Base-by-base conservation (phyloP, 2,888 invertebrate genomes). In the Ophonus ardosiacus region DNA sequence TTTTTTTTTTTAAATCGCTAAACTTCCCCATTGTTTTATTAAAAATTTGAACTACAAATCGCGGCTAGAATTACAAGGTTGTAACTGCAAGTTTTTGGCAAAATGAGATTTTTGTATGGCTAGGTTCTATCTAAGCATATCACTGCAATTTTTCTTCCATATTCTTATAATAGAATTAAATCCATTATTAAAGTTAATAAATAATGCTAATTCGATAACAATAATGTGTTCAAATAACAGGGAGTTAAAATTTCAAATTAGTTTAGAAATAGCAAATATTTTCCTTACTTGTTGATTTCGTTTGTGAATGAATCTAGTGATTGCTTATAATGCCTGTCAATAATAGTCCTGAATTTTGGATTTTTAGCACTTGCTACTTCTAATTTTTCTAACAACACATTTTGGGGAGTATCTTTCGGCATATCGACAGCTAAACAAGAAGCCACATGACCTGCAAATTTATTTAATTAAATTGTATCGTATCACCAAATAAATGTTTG, bases 301-400 rank as follows among this genome's bases (percentile, higher is more conserved):
- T 99, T 98, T 79, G 98, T 98, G 88, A 95, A 96, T 4, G 94
- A 93, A 90, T 98, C 97, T 61, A 98, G 92, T 15, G 94, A 90
- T 13, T 92, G 93, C 92, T 99, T 97, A 89, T 97, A 97, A 87
- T 96, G 96, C 88, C 97, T 94, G 90, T 97, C 97, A 38, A 97
- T 93, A 86, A 96, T 94, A 0, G 96, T 93, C 87, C 97, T 94
- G 88, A 97, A 97, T 90, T 96, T 96, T 0, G 94, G 92, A 89
- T 97, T 95, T 88, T 93, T 94, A 17, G 93, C 92, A 87, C 96
- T 95, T 86, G 95, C 94, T 87, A 94, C 93, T 88, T 95, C 95
- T 88, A 97, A 93, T 87, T 94, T 94, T n/a, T 93, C 92, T 24
- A 93, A 92, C 13, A 98, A 90, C 83, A 93, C 92, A 40, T 93